Evolutionary conservation across 1,140 invertebrate species (phyloP).

Genomic region (Pissodes strobi): DNA sequence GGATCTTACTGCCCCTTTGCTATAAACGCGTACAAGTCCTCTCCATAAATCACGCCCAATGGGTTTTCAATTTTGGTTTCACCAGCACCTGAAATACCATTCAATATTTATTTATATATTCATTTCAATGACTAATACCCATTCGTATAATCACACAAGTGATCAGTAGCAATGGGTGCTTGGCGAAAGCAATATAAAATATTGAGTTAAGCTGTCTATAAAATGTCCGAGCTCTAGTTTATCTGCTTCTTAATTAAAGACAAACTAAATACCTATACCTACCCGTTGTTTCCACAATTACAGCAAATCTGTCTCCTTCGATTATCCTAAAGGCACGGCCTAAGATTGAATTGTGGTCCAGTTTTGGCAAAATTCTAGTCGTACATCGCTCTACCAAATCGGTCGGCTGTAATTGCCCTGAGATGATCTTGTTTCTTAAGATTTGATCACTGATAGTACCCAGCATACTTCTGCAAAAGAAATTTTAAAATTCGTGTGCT

Average conservation of each 20-base stretch:
- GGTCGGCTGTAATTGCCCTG: conserved; percentile 63
- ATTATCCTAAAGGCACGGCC: conserved; percentile 78
- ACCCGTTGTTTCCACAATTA: conserved; percentile 61
- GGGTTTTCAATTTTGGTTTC: conserved; percentile 8
- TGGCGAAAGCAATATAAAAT: no score
- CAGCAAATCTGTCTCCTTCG: conserved; percentile 77
- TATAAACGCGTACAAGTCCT: conserved; percentile 13
- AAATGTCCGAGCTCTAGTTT: no score
- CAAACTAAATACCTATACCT: not conserved
- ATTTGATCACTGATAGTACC: conserved; percentile 77
- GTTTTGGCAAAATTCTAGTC: conserved; percentile 75
- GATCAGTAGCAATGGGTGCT: no score
- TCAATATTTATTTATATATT: not conserved
- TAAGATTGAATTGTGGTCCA: conserved; percentile 67
- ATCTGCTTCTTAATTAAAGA: not conserved
- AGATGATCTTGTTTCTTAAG: conserved; percentile 72
- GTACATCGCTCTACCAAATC: conserved; percentile 70
- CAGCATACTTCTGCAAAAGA: conserved; percentile 62
- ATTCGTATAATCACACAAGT: no score
- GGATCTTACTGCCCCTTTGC: conserved; percentile 1
- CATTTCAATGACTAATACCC: not conserved
- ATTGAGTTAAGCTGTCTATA: no score
- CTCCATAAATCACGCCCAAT: conserved; percentile 9
- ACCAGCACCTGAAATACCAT: conserved; percentile 1
- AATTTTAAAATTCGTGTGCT: conserved; percentile 55